A percentile compares a stretch with the other conserved stretches of the same genome.
These are phyloP conservation scores for Brachyhypopomus occidentalis DNA, from an alignment of 2,113 vertebrate species.

Conservation along the genomic window DNA sequence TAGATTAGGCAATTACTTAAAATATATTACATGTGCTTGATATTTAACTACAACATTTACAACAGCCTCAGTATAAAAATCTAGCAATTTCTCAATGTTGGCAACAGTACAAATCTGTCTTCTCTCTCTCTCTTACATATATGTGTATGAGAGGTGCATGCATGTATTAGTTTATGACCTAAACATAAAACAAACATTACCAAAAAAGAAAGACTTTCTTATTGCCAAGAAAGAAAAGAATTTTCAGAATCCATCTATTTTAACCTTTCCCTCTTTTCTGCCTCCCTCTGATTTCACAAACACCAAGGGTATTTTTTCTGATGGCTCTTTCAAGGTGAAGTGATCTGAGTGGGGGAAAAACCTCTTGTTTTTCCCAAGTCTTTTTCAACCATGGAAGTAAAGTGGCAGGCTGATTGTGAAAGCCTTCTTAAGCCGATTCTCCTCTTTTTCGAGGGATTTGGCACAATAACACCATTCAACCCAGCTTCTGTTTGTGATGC, in stretches of 20 bases:
- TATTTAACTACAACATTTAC: not conserved
- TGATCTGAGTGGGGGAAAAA: constrained; percentile 47
- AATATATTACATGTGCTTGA: not conserved
- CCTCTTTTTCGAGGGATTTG: constrained; percentile 41
- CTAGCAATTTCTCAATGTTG: not conserved
- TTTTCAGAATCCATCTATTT: not conserved
- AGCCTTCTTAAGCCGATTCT: constrained; percentile 16
- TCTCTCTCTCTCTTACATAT: not conserved
- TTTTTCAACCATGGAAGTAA: constrained; percentile 49
- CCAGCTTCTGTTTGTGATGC: constrained; percentile 58
- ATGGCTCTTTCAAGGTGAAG: not conserved
- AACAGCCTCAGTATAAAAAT: not conserved
- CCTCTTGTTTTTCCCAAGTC: not conserved
- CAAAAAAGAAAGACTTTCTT: not conserved
- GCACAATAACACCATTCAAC: constrained; percentile 50
- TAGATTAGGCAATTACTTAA: not conserved
- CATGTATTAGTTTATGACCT: not conserved
- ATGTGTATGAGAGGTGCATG: too few relatives aligned
- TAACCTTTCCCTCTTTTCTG: not conserved
- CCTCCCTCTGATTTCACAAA: constrained; percentile 1
- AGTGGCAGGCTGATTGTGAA: constrained; percentile 43
- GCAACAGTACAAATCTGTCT: not conserved
- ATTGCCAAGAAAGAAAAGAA: not conserved
- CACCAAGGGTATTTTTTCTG: constrained; percentile 1
- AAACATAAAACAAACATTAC: not conserved